phyloP scores from a whole-genome alignment of 2,888 invertebrate species.

The Scaptomyza tumidula region DNA sequence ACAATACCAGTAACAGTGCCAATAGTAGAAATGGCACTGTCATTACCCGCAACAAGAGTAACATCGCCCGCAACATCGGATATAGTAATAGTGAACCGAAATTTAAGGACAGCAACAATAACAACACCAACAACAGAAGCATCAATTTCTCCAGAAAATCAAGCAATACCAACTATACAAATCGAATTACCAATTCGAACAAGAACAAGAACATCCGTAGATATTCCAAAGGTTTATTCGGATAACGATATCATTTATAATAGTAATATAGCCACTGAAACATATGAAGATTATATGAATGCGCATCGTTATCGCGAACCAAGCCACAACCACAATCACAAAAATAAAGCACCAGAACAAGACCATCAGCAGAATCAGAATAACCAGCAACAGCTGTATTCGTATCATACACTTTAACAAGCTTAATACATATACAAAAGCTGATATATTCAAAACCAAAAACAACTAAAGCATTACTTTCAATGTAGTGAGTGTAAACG shows the following conservation, averaged over 20 bases:
- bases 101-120: constrained; percentile 13
- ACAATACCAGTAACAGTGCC: constrained; percentile 4
- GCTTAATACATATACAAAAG: constrained; percentile 1
- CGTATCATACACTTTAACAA: constrained; percentile 61
- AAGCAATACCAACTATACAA: constrained; percentile 28
- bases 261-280: constrained; percentile 35
- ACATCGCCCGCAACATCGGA: constrained; percentile 60
- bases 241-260: constrained; percentile 77
- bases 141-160: constrained; percentile 30
- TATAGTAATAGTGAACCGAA: constrained; percentile 25
- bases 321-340: constrained; percentile 14
- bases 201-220: constrained; percentile 62
- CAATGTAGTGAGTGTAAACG: constrained; percentile 3
- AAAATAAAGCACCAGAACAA: constrained; percentile 11
- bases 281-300: constrained; percentile 23
- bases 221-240: constrained; percentile 77
- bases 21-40: constrained; percentile 36
- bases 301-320: constrained; percentile 26
- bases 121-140: constrained; percentile 35
- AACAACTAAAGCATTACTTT: constrained; percentile 4
- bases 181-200: constrained; percentile 44
- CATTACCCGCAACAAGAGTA: constrained; percentile 63
- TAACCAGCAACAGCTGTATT: constrained; percentile 35
- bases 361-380: constrained; percentile 32
- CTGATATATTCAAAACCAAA: too few relatives aligned